These are phyloP conservation scores for Netelia inedita DNA, from an alignment of 2,888 invertebrate species.

Conservation along the genomic window DNA sequence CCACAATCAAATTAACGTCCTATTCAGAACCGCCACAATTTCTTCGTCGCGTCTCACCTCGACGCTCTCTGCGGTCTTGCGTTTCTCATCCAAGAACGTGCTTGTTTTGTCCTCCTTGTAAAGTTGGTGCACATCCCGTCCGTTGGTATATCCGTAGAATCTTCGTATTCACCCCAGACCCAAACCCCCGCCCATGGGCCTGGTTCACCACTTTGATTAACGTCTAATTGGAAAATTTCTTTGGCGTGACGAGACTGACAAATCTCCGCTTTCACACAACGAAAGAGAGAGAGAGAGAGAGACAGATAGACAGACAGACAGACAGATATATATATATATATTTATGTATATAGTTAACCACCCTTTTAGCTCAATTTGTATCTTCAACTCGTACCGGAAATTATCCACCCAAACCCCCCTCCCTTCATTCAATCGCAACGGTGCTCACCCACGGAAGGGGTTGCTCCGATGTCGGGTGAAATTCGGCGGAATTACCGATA, in stretches of 20 bases:
- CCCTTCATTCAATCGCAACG: conserved; percentile 24
- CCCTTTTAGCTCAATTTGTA: conserved; percentile 17
- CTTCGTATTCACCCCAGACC: conserved; percentile 26
- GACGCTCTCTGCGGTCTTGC: conserved; percentile 2
- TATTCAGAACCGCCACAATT: conserved; percentile 24
- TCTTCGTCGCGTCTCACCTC: conserved; percentile 17
- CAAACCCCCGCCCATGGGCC: neutral
- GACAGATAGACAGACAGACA: neutral
- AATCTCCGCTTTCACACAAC: conserved; percentile 30
- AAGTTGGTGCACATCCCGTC: neutral
- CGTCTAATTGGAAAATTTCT: conserved; percentile 76
- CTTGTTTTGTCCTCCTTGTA: conserved; percentile 21
- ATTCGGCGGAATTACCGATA: neutral
- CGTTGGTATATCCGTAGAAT: conserved; percentile 47
- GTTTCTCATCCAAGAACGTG: conserved; percentile 3
- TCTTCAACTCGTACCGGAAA: conserved; percentile 22
- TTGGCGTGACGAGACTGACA: conserved; percentile 43
- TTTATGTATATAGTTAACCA: neutral
- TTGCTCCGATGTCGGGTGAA: neutral
- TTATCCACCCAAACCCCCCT: neutral
- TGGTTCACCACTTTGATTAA: conserved; percentile 75
- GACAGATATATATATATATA: neutral
- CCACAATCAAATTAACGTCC: conserved; percentile 76
- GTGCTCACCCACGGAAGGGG: neutral
- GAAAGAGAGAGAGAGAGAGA: neutral